Percentiles rank a stretch among this genome's conserved stretches.
These are phyloP conservation scores for Tiliacea aurago DNA, from an alignment of 2,888 invertebrate genomes.

Conservation along the genomic window DNA sequence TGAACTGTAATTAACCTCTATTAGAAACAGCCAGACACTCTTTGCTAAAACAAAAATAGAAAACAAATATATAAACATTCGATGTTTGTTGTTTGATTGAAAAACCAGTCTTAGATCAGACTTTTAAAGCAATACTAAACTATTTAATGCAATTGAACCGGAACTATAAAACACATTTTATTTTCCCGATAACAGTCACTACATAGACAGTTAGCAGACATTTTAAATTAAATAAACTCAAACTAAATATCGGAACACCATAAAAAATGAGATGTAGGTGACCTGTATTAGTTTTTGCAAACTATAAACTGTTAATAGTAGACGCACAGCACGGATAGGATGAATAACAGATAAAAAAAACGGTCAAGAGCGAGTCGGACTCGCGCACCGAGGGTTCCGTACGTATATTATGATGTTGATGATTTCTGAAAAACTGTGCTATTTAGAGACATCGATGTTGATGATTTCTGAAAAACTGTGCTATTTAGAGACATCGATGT, in stretches of 20 bases:
- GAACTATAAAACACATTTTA: constrained; percentile 37
- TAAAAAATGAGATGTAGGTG: constrained; percentile 21
- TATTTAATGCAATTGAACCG: constrained; percentile 36
- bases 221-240: constrained; percentile 40
- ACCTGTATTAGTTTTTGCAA: constrained; percentile 47
- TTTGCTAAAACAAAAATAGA: background rate
- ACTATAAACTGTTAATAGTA: constrained; percentile 22
- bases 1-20: background rate
- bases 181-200: constrained; percentile 2
- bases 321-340: background rate
- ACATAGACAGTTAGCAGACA: constrained; percentile 41
- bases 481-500: too few relatives aligned
- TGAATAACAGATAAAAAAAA: constrained; percentile 44
- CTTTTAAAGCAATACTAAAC: constrained; percentile 2
- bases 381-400: too few relatives aligned
- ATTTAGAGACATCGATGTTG: too few relatives aligned
- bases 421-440: too few relatives aligned
- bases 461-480: too few relatives aligned
- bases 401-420: too few relatives aligned
- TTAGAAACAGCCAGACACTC: background rate
- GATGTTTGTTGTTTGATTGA: background rate
- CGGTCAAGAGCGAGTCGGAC: too few relatives aligned
- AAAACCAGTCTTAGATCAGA: constrained; percentile 21
- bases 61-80: background rate
- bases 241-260: constrained; percentile 22